Evolutionary conservation across 2,888 invertebrate genomes (phyloP).

Genomic region (Diarsia dahlii): DNA sequence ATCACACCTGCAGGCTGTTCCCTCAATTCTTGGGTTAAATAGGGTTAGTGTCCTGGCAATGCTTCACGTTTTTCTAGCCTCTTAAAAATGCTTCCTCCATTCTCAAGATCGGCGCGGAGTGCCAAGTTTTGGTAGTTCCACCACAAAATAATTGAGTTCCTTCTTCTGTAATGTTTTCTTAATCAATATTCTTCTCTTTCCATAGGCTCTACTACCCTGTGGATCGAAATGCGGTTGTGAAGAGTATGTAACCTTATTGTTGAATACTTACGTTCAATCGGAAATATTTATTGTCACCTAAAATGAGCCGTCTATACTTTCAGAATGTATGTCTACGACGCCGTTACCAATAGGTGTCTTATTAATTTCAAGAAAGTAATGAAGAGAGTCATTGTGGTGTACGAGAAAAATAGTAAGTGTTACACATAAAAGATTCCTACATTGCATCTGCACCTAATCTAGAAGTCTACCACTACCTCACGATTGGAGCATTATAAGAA

Average conservation of each 20-base stretch:
- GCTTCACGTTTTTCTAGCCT: not conserved
- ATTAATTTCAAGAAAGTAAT: slow-evolving; percentile 75
- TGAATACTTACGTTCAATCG: not conserved
- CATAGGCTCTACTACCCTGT: slow-evolving; percentile 55
- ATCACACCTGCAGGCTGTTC: not conserved
- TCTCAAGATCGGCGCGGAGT: not conserved
- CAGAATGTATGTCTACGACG: slow-evolving; percentile 78
- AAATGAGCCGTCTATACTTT: slow-evolving; percentile 50
- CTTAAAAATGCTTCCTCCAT: not conserved
- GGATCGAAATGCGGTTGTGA: slow-evolving; percentile 78
- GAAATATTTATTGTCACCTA: not conserved
- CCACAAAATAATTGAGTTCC: not conserved
- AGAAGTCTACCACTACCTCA: not conserved
- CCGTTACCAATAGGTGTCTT: slow-evolving; percentile 74
- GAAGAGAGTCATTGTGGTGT: slow-evolving; percentile 51
- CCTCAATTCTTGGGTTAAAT: not conserved
- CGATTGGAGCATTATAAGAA: not conserved
- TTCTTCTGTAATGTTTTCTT: not conserved
- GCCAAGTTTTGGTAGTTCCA: not conserved
- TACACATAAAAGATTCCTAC: not conserved
- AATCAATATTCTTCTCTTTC: not conserved
- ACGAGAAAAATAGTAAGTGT: slow-evolving; percentile 51
- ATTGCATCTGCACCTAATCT: not conserved
- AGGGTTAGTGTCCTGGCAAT: not conserved
- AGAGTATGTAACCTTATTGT: slow-evolving; percentile 65